Base-by-base conservation (phyloP, 2,888 invertebrate genomes). In the Lissonota sp. region DNA sequence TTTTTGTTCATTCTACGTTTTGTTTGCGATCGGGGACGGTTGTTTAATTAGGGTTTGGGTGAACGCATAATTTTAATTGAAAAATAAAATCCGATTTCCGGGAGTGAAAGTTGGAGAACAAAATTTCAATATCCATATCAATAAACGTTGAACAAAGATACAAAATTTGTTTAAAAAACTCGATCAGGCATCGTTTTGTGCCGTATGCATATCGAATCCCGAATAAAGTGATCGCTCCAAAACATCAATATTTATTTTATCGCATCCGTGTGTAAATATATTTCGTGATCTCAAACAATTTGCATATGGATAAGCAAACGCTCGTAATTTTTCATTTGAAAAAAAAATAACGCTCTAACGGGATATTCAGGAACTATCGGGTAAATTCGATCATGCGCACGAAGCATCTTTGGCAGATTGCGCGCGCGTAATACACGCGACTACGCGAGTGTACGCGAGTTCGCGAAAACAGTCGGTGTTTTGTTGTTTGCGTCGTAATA, bases 201-300 rank as follows among this genome's bases (percentile, higher is more conserved):
- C 26, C 26, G 26, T 26, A 26, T 26, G 26, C 26, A 26, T 3
- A 55, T 16, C 14, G 14, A 26, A 55, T 10, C 26, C 74, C 74
- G 40, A 78, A 81, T 71, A 75, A 81, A 79, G 62, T 60, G 62
- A 66, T 74, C 51, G 75, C 60, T 67, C 58, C 40, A 14, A 62
- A 67, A 71, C 8, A 49, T 37, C 1, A 12, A 67, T 6, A 8
- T 39, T 44, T 14, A 42, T 39, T 39, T 39, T 40, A n/a, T 60
- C 5, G 14, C 16, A 58, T n/a, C 53, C 49, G n/a, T 37, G n/a
- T 37, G 26, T 26, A 26, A 26, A 26, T 26, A 26, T 26, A 2
- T 26, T 26, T 26, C 26, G 26, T 26, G 1, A 2, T 26, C 26
- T 26, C 26, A 1, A 26, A 26, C 26, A 14, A 8, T n/a, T 14